These are phyloP conservation scores for Syrmaticus mikado DNA, from an alignment of 2,113 vertebrate genomes.

Conservation along the genomic window DNA sequence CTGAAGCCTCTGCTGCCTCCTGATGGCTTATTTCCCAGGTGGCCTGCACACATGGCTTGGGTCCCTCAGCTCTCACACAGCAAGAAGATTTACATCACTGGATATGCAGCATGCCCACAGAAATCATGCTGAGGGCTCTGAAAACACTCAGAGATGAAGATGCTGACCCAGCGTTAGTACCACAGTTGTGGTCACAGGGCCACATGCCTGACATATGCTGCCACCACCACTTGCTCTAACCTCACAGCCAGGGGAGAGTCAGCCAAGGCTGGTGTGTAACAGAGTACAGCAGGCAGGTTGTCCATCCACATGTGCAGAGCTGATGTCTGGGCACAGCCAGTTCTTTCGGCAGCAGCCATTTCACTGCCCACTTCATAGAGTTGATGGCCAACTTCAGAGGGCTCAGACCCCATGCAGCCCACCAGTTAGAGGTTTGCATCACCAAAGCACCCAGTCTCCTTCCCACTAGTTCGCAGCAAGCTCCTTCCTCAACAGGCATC, in stretches of 20 bases:
- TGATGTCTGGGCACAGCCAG: neutral
- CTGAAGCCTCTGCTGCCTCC: neutral
- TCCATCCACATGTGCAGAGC: rapidly evolving
- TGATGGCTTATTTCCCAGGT: rapidly evolving
- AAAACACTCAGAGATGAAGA: neutral
- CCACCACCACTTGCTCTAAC: neutral
- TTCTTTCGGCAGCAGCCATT: neutral
- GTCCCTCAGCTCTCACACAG: rapidly evolving
- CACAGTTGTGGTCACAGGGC: neutral
- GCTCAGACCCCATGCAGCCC: neutral
- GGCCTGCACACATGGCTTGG: neutral
- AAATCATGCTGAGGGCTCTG: rapidly evolving
- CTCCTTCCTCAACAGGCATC: neutral
- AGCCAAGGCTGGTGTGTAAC: rapidly evolving
- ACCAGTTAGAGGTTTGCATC: neutral
- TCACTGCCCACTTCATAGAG: neutral
- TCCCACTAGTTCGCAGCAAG: neutral
- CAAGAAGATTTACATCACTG: rapidly evolving
- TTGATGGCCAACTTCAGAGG: neutral
- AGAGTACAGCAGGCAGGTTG: neutral
- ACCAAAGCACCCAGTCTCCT: rapidly evolving
- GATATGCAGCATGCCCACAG: neutral
- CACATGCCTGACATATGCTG: neutral
- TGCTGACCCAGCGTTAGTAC: rapidly evolving
- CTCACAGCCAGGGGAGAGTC: neutral